Evolutionary conservation across 2,888 invertebrate genomes (phyloP), one percentile per base, ranked within the genome.

Genomic region (Philhelius pedissequus): DNA sequence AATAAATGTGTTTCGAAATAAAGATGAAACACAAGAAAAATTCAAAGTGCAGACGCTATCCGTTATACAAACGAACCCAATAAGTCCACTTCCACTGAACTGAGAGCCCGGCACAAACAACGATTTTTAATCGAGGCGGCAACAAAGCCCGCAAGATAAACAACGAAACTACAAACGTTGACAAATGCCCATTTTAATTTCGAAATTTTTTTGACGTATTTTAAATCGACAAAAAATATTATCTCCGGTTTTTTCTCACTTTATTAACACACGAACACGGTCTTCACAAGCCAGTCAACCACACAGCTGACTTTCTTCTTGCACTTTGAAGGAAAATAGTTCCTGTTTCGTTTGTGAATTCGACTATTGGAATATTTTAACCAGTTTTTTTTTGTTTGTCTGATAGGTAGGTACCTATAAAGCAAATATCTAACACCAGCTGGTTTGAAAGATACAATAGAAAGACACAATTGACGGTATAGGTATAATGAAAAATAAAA

Each of bases 251-350:
- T 58, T 58, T 50, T 45, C 13, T 22, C 1, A 1, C 9, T 1
- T 8, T 18, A 18, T 30, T 18, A 6, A 20, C 8, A 30, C 27
- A 15, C 32, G 9, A n/a, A 40, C 40, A 54, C 9, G 18, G 15
- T 32, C 8, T 27, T 52, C 1, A 13, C 6, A 35, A 35, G 11
- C 22, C 15, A 40, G 5, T 2, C n/a, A 60, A 43, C 43, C 68
- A 43, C 27, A 50, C 82, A 79, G 78, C 83, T 79, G 83, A 83
- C 79, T 83, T 79, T 79, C 78, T 79, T 75, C 48, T 75, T 70
- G 56, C 48, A 1, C 8, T 64, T 58, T 64, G 43, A 64, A 56
- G 54, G 40, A 25, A 74, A 64, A 68, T 66, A 20, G 11, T 48
- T 32, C 43, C 66, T 48, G 66, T 66, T 60, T 66, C 48, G 30